Evolutionary conservation across 2,888 invertebrate genomes (phyloP).

Genomic region (Graphium colonna): DNA sequence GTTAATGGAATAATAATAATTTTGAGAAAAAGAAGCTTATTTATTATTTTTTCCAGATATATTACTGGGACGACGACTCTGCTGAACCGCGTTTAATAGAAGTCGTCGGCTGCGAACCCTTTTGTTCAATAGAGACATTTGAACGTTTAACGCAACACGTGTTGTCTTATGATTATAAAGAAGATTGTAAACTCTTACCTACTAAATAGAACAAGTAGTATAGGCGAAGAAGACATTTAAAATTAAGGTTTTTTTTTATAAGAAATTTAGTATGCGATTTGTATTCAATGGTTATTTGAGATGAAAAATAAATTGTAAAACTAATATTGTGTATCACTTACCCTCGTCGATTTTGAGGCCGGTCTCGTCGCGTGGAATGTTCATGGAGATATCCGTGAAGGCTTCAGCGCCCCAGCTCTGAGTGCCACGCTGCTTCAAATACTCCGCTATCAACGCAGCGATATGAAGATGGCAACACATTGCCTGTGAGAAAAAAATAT

Average conservation of each 20-base stretch:
- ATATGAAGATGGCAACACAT: conserved; percentile 97
- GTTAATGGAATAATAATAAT: too few species aligned
- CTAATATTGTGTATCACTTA: conserved; percentile 48
- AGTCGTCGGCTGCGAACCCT: conserved; percentile 74
- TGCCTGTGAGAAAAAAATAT: too few species aligned
- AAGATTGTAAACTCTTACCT: conserved; percentile 63
- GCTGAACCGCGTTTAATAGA: conserved; percentile 69
- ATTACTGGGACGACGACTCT: conserved; percentile 76
- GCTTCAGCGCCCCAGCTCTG: conserved; percentile 93
- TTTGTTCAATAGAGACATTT: conserved; percentile 77
- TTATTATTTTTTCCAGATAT: conserved; percentile 69
- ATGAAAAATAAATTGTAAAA: conserved; percentile 38
- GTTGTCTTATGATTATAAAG: conserved; percentile 60
- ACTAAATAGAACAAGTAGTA: conserved; percentile 25
- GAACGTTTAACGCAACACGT: conserved; percentile 65
- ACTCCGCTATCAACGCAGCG: conserved; percentile 96
- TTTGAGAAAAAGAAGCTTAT: too few species aligned
- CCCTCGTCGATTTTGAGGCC: conserved; percentile 91
- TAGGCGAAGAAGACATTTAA: conserved; percentile 16
- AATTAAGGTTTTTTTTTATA: conserved; percentile 18
- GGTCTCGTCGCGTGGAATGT: conserved; percentile 92
- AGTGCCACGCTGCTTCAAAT: conserved; percentile 87
- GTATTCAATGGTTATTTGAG: conserved; percentile 44
- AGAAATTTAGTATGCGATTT: conserved; percentile 22
- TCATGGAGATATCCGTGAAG: conserved; percentile 90